Evolutionary conservation across 2,797 vertebrate species (phyloP), one percentile per base, ranked within the genome.

Genomic region (Enteromius argenteus): DNA sequence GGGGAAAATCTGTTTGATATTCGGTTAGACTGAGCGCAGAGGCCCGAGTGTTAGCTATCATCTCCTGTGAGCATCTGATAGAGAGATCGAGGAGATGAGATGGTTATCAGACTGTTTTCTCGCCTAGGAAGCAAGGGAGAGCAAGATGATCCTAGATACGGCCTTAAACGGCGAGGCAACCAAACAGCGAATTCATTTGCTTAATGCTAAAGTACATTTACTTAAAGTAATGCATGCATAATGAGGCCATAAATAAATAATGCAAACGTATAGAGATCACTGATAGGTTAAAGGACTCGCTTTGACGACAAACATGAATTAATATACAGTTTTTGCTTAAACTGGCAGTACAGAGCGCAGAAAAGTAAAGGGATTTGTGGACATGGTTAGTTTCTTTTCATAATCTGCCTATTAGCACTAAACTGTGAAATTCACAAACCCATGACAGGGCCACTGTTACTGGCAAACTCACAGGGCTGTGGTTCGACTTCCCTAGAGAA

Each of bases 391-490:
- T 94, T 95, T 94, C 93, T 93, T 93, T 94, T 93, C 92, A 93
- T 95, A 94, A 95, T 95, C 94, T 94, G 93, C 94, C 94, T 95
- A 95, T 95, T 95, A 95, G 93, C 93, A 94, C 93, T 93, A 93
- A 94, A 94, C 94, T 93, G 93, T 93, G 91, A 90, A 93, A 93
- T 92, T 93, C 91, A 93, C 93, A 94, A 93, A 94, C 93, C 92
- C 93, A 93, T 92, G 93, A 92, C 94, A 92, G 92, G 90, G 90
- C 94, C 91, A 93, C 93, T 92, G 92, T 93, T 94, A 93, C 91
- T 94, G 93, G 93, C 93, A 94, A 90, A 92, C 90, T 93, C 92
- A 90, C 90, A 91, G 90, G 91, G 92, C 90, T 91, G 86, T 92
- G 92, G 93, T 91, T 92, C 91, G 30, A 90, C 88, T 91, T 91